Conservation (phyloP, 2,888 invertebrate species). For the Lasioglossum vierecki region DNA sequence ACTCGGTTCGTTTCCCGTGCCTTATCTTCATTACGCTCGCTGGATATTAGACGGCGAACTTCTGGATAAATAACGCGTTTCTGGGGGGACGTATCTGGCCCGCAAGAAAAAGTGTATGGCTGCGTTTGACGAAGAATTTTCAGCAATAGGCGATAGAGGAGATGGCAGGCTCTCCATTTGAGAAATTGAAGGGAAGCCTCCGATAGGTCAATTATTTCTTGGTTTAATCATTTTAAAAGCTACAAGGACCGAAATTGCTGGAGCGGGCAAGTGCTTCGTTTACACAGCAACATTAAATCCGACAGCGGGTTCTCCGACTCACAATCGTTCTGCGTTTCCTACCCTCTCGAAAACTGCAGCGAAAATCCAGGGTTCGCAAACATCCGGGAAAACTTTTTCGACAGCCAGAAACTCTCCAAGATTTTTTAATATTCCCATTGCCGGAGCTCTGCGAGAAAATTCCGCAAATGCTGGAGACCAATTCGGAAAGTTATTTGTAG, state of each 20-base stretch:
- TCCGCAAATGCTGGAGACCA: neutral
- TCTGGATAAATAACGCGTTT: slow-evolving; percentile 50
- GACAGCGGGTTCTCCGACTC: neutral
- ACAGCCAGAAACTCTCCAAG: neutral
- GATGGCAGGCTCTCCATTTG: neutral
- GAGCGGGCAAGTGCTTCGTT: neutral
- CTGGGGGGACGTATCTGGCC: neutral
- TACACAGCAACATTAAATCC: neutral
- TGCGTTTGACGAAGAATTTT: neutral
- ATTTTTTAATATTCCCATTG: neutral
- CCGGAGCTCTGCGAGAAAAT: neutral
- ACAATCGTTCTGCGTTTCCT: neutral
- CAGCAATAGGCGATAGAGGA: neutral
- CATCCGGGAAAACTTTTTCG: neutral
- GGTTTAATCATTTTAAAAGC: neutral
- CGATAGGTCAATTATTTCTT: neutral
- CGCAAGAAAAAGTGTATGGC: neutral
- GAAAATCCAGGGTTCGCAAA: neutral
- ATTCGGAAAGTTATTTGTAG: neutral
- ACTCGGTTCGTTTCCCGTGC: slow-evolving; percentile 50
- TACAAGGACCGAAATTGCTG: neutral
- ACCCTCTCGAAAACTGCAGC: neutral
- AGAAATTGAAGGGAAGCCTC: neutral
- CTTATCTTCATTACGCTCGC: slow-evolving; percentile 58
- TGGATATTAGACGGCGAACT: slow-evolving; percentile 43